Conservation (phyloP, 2,113 vertebrate genomes). For the Fulica atra region DNA sequence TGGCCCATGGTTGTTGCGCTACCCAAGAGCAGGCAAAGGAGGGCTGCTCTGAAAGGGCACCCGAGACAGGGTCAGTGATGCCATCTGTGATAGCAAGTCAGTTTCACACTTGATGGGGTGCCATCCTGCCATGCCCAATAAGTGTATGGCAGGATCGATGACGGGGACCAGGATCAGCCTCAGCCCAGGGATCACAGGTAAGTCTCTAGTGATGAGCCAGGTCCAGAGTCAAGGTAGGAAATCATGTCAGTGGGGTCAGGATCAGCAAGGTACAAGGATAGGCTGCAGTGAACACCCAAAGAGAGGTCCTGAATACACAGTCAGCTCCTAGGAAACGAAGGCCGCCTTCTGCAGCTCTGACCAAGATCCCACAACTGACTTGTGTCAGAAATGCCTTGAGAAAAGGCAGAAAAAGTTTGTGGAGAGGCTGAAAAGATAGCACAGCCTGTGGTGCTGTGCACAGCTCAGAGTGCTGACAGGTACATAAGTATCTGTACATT, state of each 20-base stretch:
- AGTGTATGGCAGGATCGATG: not conserved
- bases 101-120: not conserved
- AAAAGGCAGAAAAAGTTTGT: not conserved
- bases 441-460: not conserved
- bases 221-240: not conserved
- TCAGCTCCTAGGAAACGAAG: accelerated
- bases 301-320: accelerated
- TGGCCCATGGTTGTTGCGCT: not conserved
- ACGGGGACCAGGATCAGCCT: not conserved
- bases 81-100: not conserved
- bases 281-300: not conserved
- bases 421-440: not conserved
- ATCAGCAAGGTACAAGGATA: not conserved
- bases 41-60: not conserved
- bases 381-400: accelerated
- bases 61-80: not conserved
- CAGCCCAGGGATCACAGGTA: not conserved
- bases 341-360: not conserved
- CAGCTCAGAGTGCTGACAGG: not conserved
- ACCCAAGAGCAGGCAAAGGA: not conserved
- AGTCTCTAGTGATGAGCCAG: not conserved
- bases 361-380: not conserved
- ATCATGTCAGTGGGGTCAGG: not conserved
- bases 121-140: not conserved
- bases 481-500: not conserved